These are phyloP conservation scores for Drosophila kepulauana DNA, from an alignment of 1,140 invertebrate genomes.

Conservation along the genomic window DNA sequence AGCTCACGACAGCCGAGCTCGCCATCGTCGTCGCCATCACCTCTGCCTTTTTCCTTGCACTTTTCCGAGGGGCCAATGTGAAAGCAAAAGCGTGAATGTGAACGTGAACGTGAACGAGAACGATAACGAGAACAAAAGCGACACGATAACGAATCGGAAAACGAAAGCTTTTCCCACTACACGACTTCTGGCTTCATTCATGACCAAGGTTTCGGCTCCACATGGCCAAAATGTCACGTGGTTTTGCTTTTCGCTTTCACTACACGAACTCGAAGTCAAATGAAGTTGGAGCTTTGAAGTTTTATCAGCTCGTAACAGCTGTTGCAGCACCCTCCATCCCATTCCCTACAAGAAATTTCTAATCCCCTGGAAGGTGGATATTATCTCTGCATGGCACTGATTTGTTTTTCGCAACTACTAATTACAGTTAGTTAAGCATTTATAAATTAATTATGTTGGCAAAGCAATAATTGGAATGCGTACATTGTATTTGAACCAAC, in stretches of 20 bases:
- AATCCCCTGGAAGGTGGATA: background rate
- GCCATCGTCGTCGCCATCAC: background rate
- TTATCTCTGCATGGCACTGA: background rate
- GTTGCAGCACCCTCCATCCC: background rate
- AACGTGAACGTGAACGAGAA: background rate
- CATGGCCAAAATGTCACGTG: slow-evolving; percentile 51
- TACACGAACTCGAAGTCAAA: background rate
- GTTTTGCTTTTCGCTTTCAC: slow-evolving; percentile 49
- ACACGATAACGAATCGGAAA: slow-evolving; percentile 39
- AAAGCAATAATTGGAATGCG: slow-evolving; percentile 6
- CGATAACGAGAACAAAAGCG: slow-evolving; percentile 27
- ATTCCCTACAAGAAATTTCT: background rate
- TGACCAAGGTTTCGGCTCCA: slow-evolving; percentile 46
- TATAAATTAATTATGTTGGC: slow-evolving; percentile 13
- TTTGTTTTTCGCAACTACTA: slow-evolving; percentile 3
- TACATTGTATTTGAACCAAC: slow-evolving; percentile 16
- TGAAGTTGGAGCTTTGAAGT: slow-evolving; percentile 36
- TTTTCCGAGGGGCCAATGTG: slow-evolving; percentile 29
- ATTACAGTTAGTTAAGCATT: background rate
- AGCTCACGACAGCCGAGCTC: slow-evolving; percentile 37
- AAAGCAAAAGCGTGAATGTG: slow-evolving; percentile 4
- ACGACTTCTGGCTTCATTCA: slow-evolving; percentile 58
- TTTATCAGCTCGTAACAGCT: slow-evolving; percentile 19
- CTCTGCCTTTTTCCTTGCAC: slow-evolving; percentile 56
- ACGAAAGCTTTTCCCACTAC: slow-evolving; percentile 53